Evolutionary conservation across 2,797 vertebrate genomes (phyloP).

Genomic region (Dermochelys coriacea): DNA sequence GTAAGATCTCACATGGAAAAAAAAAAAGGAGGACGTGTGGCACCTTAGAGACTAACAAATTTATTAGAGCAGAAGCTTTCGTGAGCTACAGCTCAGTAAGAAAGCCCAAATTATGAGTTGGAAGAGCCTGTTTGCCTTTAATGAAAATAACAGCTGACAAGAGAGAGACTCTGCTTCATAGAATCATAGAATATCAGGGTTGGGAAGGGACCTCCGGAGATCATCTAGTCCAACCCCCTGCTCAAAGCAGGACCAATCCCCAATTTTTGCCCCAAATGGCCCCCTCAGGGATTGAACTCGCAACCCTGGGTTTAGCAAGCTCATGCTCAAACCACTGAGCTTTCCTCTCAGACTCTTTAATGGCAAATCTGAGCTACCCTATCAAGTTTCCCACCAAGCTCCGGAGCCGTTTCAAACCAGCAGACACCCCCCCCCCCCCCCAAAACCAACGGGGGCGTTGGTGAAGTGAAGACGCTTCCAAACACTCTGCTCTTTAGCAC

Average conservation of each 20-base stretch:
- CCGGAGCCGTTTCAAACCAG: background rate
- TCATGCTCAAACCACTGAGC: too few species aligned
- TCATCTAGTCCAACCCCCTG: too few species aligned
- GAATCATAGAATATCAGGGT: too few species aligned
- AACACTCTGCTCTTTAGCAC: constrained; percentile 27
- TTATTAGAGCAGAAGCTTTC: too few species aligned
- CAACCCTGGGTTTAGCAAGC: too few species aligned
- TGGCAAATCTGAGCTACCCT: background rate
- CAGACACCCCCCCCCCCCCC: background rate
- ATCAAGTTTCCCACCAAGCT: background rate
- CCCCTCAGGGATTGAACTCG: too few species aligned
- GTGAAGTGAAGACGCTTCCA: constrained; percentile 30
- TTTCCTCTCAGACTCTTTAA: background rate
- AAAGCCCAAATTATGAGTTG: background rate
- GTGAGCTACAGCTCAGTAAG: too few species aligned
- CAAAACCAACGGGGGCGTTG: background rate
- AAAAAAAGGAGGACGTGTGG: too few species aligned
- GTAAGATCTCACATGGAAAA: constrained; percentile 5
- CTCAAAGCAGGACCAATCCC: too few species aligned
- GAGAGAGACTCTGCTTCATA: background rate
- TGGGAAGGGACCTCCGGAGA: too few species aligned
- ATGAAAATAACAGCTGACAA: background rate
- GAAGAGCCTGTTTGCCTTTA: background rate
- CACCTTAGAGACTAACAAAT: too few species aligned
- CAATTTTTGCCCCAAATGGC: too few species aligned